Evolutionary conservation across 2,888 invertebrate genomes (phyloP), one percentile per base, ranked within the genome.

Genomic region (Pachliopta kotzebuea): DNA sequence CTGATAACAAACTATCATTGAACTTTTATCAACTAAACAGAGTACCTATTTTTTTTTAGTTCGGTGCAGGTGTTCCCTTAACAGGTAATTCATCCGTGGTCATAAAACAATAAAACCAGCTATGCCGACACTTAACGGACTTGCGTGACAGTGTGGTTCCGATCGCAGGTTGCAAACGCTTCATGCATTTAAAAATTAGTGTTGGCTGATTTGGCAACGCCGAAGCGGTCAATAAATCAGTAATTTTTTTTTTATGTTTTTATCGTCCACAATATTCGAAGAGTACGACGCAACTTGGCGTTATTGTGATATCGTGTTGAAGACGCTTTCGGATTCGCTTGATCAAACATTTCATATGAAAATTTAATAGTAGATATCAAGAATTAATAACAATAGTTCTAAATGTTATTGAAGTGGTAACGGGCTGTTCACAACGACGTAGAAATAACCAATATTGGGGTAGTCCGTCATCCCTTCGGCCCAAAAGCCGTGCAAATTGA

Each of bases 71-170:
- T 45, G 45, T 52, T 21, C 14, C 50, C 11, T 52, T 8, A 8
- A 21, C 50, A 11, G 17, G 37, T 67, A 57, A 60, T 63, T 69
- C 64, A 63, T 60, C 68, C 67, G 55, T 67, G 56, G 49, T 53
- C 62, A 62, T 67, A 56, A 64, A 68, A 67, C 67, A 67, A 56
- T 63, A 70, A 73, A 70, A 67, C 54, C 26, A n/a, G 26, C 72
- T 70, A 80, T 86, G 77, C 79, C 77, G 71, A 82, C 86, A 84
- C 76, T 72, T 59, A 56, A 66, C 72, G 71, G 69, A 76, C 74
- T 84, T 78, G 84, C 86, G 82, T 87, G 85, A 86, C 84, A 79
- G 74, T 79, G 72, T 75, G 66, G 73, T 80, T 77, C 77, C 77
- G 76, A 77, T 77, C 72, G 74, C 69, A 67, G 67, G 68, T 78